Evolutionary conservation across 2,888 invertebrate species (phyloP).

Genomic region (Tridacna gigas): DNA sequence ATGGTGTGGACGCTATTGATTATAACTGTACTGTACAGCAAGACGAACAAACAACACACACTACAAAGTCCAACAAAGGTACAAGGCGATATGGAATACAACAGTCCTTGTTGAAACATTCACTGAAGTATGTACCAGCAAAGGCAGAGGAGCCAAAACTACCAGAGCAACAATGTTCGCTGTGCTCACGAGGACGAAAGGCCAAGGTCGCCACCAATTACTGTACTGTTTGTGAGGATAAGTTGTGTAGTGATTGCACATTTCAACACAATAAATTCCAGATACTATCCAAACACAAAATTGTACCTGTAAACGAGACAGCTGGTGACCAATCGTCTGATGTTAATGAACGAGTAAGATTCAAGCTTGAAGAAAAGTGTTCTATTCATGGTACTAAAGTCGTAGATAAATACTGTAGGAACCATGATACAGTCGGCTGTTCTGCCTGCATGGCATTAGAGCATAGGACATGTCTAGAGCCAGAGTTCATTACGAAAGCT

Average conservation of each 20-base stretch:
- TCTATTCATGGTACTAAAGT: constrained; percentile 43
- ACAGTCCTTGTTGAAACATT: constrained; percentile 39
- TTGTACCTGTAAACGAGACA: constrained; percentile 37
- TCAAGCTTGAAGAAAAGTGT: constrained; percentile 17
- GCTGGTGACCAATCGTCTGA: constrained; percentile 30
- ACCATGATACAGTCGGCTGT: constrained; percentile 58
- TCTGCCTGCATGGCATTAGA: constrained; percentile 53
- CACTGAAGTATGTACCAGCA: constrained; percentile 51
- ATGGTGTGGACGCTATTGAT: not conserved
- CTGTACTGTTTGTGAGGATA: constrained; percentile 57
- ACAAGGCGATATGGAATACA: constrained; percentile 49
- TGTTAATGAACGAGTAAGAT: not conserved
- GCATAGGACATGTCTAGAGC: constrained; percentile 51
- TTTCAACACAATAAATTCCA: constrained; percentile 55
- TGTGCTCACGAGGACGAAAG: constrained; percentile 48
- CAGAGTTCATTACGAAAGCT: constrained; percentile 44
- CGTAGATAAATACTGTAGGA: constrained; percentile 46
- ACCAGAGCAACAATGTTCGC: constrained; percentile 45
- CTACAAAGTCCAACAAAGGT: not conserved
- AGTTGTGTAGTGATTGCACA: constrained; percentile 49
- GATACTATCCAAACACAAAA: constrained; percentile 47
- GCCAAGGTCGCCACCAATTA: constrained; percentile 31
- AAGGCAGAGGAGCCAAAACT: constrained; percentile 41
- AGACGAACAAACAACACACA: not conserved
- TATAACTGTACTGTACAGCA: not conserved